phyloP scores from a whole-genome alignment of 64 coral and sea anemone species.

The Pocillopora damicornis region DNA sequence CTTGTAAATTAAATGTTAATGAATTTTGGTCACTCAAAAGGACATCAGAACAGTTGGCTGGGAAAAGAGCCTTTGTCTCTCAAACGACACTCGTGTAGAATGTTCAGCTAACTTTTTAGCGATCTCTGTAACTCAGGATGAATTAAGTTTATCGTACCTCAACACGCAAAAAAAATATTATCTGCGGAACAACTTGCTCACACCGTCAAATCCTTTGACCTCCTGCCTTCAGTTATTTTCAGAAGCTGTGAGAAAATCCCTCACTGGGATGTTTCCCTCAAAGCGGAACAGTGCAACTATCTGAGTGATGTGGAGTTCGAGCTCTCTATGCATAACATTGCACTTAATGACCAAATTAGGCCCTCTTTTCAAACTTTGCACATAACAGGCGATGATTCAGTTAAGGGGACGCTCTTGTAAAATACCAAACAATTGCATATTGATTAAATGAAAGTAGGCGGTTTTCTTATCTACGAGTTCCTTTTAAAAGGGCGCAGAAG shows the following conservation, averaged over 20 bases:
- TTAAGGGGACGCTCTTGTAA: slow-evolving; percentile 13
- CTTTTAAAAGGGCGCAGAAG: not conserved
- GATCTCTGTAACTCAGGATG: too few relatives aligned
- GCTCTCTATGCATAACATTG: not conserved
- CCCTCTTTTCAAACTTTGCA: not conserved
- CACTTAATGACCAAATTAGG: slow-evolving; percentile 5
- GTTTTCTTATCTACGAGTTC: not conserved
- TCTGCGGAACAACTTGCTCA: not conserved
- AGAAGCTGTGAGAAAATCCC: not conserved
- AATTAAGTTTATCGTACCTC: not conserved
- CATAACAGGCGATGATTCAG: slow-evolving; percentile 30
- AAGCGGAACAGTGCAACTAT: not conserved
- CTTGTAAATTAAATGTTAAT: too few relatives aligned
- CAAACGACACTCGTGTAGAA: too few relatives aligned
- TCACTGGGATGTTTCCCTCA: not conserved
- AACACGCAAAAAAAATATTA: not conserved
- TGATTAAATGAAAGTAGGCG: not conserved
- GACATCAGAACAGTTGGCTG: too few relatives aligned
- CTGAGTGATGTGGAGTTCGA: not conserved
- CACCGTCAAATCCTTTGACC: not conserved
- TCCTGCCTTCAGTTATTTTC: not conserved
- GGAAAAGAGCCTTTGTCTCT: too few relatives aligned
- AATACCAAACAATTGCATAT: not conserved
- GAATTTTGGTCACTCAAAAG: too few relatives aligned
- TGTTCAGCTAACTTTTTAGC: too few relatives aligned